Evolutionary conservation across 1,140 invertebrate species (phyloP), one percentile per base, ranked within the genome.

Genomic region (Teleopsis dalmanni): DNA sequence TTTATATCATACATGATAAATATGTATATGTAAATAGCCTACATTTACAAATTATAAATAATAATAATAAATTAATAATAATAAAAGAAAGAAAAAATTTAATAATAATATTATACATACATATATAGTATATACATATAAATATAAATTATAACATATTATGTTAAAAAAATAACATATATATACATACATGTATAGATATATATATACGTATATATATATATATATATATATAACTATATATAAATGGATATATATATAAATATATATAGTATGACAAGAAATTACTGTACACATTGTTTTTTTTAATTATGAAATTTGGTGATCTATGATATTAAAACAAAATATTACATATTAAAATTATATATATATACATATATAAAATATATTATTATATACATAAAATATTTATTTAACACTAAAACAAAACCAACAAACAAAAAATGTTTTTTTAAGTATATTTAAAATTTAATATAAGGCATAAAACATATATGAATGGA

Each of bases 311-410:
- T 65, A 59, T 63, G 55, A 65, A 65, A 60, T 63, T 66, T 60
- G 63, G 63, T 66, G 63, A 66, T 66, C 60, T 66, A 65, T 58
- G 62, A 66, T 66, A 66, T 66, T 66, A 63, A 57, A 51, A 38
- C 26, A 29, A 51, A 51, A 42, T 23, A 31, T 53, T 48, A 57
- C 51, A 58, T 49, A 57, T 47, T 49, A 55, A 43, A 27, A 42
- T 34, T 29, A 36, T 38, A 50, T 22, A 48, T 45, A 48, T 19
- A 46, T 41, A 40, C 36, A 53, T 40, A 48, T 41, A 48, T 31
- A 40, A n/a, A 35, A 25, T 41, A 48, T 14, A 31, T 40, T 26
- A 6, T 19, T 26, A 34, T 34, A 46, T 36, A 51, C 16, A 45
- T 43, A 44, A n/a, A n/a, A n/a, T n/a, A n/a, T n/a, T n/a, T n/a